phyloP scores from a whole-genome alignment of 2,113 vertebrate genomes.

The Brevimyrus niger region DNA sequence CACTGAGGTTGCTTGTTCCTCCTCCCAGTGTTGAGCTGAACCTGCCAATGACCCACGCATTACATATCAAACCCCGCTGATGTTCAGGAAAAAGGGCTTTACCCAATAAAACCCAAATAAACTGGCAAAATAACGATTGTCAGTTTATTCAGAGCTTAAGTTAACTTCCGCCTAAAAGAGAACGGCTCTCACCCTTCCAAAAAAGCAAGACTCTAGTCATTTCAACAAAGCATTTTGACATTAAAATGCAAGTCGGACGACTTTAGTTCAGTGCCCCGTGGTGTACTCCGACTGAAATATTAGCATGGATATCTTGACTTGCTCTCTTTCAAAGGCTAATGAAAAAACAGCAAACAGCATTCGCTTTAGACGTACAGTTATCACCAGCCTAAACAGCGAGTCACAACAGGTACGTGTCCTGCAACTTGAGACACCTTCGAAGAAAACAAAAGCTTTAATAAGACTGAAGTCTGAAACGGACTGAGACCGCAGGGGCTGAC shows the following conservation, averaged over 20 bases:
- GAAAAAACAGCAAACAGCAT: neutral
- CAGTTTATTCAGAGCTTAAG: neutral
- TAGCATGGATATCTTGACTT: neutral
- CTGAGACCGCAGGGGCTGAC: neutral
- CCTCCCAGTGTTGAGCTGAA: constrained; percentile 1
- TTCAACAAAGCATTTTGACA: neutral
- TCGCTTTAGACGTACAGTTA: neutral
- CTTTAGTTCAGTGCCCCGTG: neutral
- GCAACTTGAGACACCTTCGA: neutral
- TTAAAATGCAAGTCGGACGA: neutral
- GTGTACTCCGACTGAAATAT: neutral
- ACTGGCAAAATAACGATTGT: neutral
- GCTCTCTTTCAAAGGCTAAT: neutral
- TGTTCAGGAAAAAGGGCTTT: neutral
- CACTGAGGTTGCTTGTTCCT: constrained; percentile 4
- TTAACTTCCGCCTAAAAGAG: neutral
- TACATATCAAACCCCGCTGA: neutral
- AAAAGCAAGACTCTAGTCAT: neutral
- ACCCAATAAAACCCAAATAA: neutral
- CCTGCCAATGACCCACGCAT: neutral
- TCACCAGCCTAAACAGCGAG: neutral
- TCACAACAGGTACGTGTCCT: neutral
- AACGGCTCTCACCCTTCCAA: neutral
- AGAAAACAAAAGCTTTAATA: neutral
- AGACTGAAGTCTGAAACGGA: neutral